These are phyloP conservation scores for Heterocephalus glaber DNA, from an alignment of 2,113 vertebrate genomes.

Conservation along the genomic window DNA sequence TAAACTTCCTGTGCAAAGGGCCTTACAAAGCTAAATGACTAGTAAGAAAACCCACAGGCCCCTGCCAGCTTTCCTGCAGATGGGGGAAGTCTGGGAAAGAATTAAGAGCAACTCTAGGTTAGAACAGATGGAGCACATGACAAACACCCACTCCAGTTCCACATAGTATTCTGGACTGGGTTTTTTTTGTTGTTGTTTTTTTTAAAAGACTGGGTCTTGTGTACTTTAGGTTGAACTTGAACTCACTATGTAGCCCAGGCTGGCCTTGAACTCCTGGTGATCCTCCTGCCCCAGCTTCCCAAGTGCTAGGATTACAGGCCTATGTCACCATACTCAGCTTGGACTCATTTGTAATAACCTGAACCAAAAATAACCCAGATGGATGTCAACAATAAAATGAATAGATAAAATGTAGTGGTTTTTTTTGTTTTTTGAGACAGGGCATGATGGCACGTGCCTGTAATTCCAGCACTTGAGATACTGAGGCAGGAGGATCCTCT, in stretches of 20 bases:
- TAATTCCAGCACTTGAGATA: not conserved
- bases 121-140: not conserved
- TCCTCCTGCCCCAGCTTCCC: not conserved
- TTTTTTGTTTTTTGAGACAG: too few species aligned
- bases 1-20: not conserved
- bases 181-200: not conserved
- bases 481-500: not conserved
- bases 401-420: not conserved
- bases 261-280: not conserved
- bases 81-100: not conserved
- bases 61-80: not conserved
- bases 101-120: not conserved
- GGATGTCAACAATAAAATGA: not conserved
- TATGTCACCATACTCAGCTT: not conserved
- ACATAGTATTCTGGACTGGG: not conserved
- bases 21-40: not conserved
- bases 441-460: not conserved
- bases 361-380: not conserved
- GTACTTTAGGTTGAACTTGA: too few species aligned
- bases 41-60: not conserved
- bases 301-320: not conserved
- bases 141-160: not conserved
- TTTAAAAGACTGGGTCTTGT: not conserved
- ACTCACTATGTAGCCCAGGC: not conserved
- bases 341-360: slow-evolving; percentile 11